These are phyloP conservation scores for Sanderia malayensis DNA, from an alignment of 30 jellyfish, hydroid and myxozoan species.

Conservation along the genomic window DNA sequence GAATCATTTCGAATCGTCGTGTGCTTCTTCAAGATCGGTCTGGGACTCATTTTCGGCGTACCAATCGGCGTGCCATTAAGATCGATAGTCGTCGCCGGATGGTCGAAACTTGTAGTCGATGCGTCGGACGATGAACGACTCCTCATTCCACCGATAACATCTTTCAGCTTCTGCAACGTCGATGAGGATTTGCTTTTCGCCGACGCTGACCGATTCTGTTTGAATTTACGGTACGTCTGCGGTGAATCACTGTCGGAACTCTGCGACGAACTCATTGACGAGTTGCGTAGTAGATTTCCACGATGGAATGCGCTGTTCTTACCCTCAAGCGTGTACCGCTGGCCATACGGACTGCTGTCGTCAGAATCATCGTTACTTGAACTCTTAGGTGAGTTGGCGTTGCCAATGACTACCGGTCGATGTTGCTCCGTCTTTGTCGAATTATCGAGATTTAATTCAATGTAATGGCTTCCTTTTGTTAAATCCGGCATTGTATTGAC, in stretches of 20 bases:
- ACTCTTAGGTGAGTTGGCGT: neutral
- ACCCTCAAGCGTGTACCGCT: neutral
- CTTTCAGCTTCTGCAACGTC: constrained; percentile 48
- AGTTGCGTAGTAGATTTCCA: constrained; percentile 31
- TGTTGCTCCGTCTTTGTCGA: too few species aligned
- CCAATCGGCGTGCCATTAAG: neutral
- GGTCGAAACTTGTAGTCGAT: constrained; percentile 53
- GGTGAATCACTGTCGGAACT: constrained; percentile 69
- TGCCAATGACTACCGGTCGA: too few species aligned
- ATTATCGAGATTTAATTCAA: neutral
- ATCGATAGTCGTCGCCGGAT: constrained; percentile 9
- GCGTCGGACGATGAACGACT: constrained; percentile 78
- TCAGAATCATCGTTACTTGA: neutral
- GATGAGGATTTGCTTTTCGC: constrained; percentile 42
- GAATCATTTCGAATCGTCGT: neutral
- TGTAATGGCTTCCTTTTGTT: constrained; percentile 2
- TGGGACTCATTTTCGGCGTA: constrained; percentile 30
- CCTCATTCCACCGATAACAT: constrained; percentile 63
- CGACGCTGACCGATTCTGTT: constrained; percentile 43
- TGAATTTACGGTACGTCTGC: constrained; percentile 50
- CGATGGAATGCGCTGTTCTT: neutral
- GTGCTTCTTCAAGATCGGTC: constrained; percentile 37
- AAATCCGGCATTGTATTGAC: neutral
- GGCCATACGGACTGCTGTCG: neutral
- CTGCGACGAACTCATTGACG: constrained; percentile 56